Conservation (phyloP, 1,140 invertebrate genomes). For the Bradynema listronoti region DNA sequence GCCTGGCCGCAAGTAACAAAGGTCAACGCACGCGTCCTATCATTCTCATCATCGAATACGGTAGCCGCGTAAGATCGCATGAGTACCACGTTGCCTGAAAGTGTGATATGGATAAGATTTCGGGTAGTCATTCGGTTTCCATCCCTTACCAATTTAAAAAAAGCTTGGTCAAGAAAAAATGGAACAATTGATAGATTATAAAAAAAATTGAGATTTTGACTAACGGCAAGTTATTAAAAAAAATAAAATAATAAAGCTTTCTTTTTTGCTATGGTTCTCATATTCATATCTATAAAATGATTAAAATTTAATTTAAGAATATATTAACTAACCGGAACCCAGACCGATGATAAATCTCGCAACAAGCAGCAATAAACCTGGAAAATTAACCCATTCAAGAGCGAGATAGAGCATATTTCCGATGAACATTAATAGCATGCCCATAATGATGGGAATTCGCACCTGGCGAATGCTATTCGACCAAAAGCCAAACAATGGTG, state of each 20-base stretch:
- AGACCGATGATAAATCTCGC: conserved; percentile 39
- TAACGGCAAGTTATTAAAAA: no score
- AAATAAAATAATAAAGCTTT: no score
- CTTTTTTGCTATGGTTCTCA: no score
- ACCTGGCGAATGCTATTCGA: conserved; percentile 5
- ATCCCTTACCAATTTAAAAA: no score
- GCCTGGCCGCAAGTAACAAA: conserved; percentile 30
- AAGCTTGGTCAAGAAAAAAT: no score
- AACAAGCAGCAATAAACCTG: conserved; percentile 29
- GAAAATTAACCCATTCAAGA: conserved; percentile 22
- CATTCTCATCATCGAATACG: conserved; percentile 13
- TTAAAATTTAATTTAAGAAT: no score
- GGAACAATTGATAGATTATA: no score
- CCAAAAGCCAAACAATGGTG: conserved; percentile 9
- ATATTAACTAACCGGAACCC: conserved; percentile 32
- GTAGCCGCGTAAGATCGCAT: conserved; percentile 29
- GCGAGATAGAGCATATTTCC: conserved; percentile 33
- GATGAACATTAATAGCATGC: conserved; percentile 10
- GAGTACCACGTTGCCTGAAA: conserved; percentile 19
- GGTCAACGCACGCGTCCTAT: conserved; percentile 29
- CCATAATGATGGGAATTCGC: neutral
- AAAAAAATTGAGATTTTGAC: no score
- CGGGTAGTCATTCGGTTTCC: no score
- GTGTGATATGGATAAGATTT: no score
- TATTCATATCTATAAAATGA: no score